Evolutionary conservation across 2,113 vertebrate species (phyloP).

Genomic region (Colius striatus): DNA sequence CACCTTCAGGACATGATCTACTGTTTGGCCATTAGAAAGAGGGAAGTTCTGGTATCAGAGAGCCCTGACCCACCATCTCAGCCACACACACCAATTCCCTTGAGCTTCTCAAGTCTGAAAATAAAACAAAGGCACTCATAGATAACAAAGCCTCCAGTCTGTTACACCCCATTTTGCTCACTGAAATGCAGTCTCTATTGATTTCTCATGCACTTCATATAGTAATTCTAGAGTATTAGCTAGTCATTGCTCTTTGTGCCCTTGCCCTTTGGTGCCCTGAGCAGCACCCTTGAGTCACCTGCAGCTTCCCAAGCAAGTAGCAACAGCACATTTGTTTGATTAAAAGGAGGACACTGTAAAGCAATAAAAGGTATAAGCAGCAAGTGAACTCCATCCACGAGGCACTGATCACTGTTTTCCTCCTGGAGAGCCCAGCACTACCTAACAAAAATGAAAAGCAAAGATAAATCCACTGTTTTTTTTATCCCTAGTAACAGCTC

Average conservation of each 20-base stretch:
- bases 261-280: neutral
- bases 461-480: neutral
- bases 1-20: neutral
- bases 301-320: neutral
- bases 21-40: neutral
- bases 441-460: neutral
- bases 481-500: neutral
- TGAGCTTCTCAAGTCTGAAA: neutral
- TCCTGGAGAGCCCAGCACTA: neutral
- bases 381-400: neutral
- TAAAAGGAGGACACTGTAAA: neutral
- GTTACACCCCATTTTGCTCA: rapidly evolving
- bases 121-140: neutral
- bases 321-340: neutral
- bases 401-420: rapidly evolving
- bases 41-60: neutral
- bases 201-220: neutral
- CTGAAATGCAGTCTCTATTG: rapidly evolving
- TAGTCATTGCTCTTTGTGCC: neutral
- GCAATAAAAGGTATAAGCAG: neutral
- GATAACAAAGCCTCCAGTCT: neutral
- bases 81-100: neutral
- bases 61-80: neutral
- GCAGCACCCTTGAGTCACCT: neutral
- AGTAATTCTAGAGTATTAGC: neutral